Conservation (phyloP, 2,113 vertebrate genomes). For the Osmerus eperlanus region DNA sequence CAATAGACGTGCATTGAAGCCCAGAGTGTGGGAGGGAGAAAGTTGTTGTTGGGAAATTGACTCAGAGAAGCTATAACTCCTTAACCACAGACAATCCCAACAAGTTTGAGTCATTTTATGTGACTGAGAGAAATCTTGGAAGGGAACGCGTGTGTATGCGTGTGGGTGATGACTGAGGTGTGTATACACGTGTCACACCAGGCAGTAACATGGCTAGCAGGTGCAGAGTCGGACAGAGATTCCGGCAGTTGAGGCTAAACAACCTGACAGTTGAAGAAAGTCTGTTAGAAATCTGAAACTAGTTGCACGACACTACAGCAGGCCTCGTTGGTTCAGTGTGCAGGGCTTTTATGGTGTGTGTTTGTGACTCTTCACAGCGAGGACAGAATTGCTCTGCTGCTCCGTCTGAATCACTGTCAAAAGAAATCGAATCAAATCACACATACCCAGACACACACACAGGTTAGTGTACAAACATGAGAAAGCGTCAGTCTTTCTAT, state of each 20-base stretch:
- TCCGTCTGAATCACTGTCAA: conserved; percentile 39
- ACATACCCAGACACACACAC: conserved; percentile 19
- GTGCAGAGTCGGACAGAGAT: conserved; percentile 16
- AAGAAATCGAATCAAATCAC: conserved; percentile 11
- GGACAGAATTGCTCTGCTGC: conserved; percentile 23
- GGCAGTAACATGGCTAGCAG: conserved; percentile 30
- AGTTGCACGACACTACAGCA: not conserved
- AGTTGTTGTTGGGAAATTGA: not conserved
- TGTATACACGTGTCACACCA: not conserved
- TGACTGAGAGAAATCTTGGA: not conserved
- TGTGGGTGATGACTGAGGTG: not conserved
- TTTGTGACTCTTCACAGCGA: not conserved
- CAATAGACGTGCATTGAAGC: not conserved
- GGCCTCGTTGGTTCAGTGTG: conserved; percentile 24
- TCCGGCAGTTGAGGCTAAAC: conserved; percentile 33
- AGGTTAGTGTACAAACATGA: not conserved
- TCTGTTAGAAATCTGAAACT: conserved; percentile 23
- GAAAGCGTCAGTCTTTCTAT: conserved; percentile 25
- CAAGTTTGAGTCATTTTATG: not conserved
- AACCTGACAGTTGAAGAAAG: conserved; percentile 38
- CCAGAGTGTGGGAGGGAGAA: conserved; percentile 4
- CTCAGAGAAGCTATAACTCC: not conserved
- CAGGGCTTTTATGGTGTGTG: not conserved
- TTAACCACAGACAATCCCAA: not conserved
- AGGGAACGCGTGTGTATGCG: not conserved